Percentiles rank a stretch among this genome's conserved stretches.
phyloP scores from a whole-genome alignment of 2,113 vertebrate species.

The Bombycilla garrulus region DNA sequence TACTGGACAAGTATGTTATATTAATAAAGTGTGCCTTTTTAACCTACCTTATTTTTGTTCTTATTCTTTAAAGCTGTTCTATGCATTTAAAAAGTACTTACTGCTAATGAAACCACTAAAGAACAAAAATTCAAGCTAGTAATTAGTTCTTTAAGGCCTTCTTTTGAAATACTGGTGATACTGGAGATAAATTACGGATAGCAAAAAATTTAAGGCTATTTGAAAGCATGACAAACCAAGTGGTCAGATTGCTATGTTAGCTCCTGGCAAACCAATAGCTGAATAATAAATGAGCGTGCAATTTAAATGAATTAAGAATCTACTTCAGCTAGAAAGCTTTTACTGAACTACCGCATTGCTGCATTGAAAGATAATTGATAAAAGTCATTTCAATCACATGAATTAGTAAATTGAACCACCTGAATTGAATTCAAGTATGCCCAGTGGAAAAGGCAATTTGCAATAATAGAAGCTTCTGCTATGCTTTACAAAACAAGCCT shows the following conservation, averaged over 20 bases:
- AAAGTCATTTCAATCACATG: background rate
- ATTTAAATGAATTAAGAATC: slow-evolving; percentile 46
- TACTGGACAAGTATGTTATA: background rate
- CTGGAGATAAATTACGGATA: background rate
- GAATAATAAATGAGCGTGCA: slow-evolving; percentile 25
- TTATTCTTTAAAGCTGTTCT: background rate
- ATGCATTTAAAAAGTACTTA: background rate
- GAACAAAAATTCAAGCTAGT: background rate
- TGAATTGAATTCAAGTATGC: slow-evolving; percentile 38
- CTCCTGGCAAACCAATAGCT: background rate
- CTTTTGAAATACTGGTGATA: background rate
- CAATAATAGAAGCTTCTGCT: slow-evolving; percentile 19
- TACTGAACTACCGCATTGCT: background rate
- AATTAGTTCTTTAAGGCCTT: background rate
- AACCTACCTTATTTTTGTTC: background rate
- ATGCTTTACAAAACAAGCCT: slow-evolving; percentile 29
- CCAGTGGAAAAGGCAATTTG: slow-evolving; percentile 33
- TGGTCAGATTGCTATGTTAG: background rate
- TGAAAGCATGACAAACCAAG: background rate
- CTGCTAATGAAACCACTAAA: background rate
- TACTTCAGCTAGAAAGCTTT: slow-evolving; percentile 35
- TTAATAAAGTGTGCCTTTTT: background rate
- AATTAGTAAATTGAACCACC: slow-evolving; percentile 38
- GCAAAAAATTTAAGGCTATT: background rate
- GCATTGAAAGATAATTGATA: slow-evolving; percentile 25